These are phyloP conservation scores for Anguilla rostrata DNA, from an alignment of 2,113 vertebrate species.

Conservation along the genomic window DNA sequence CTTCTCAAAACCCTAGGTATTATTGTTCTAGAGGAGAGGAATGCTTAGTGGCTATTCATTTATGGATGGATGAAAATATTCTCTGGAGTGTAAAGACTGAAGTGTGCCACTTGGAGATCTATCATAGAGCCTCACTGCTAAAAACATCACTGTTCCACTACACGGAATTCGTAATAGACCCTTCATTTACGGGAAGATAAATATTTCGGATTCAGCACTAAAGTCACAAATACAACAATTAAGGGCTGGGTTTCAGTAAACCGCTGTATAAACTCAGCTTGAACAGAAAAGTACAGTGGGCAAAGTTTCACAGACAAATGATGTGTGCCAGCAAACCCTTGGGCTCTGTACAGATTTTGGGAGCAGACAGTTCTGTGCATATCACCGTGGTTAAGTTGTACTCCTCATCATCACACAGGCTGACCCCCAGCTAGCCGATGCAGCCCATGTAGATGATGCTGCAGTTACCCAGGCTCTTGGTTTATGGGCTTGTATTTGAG, in stretches of 20 bases:
- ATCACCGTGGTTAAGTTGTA: no score
- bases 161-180: neutral
- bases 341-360: neutral
- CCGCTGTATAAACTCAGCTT: neutral
- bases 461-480: neutral
- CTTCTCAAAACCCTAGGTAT: neutral
- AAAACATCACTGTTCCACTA: neutral
- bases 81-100: neutral
- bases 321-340: neutral
- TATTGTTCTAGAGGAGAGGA: neutral
- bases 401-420: no score
- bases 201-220: neutral
- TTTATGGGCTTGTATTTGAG: neutral
- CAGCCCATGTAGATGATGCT: neutral
- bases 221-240: constrained; percentile 5
- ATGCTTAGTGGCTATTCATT: neutral
- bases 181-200: constrained; percentile 5
- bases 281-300: neutral
- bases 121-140: neutral
- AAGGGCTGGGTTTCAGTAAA: neutral
- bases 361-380: no score
- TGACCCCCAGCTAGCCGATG: neutral
- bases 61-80: neutral
- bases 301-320: neutral
- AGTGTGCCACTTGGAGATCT: neutral